These are phyloP conservation scores for Halictus quadricinctus DNA, from an alignment of 2,888 invertebrate genomes.

Conservation along the genomic window DNA sequence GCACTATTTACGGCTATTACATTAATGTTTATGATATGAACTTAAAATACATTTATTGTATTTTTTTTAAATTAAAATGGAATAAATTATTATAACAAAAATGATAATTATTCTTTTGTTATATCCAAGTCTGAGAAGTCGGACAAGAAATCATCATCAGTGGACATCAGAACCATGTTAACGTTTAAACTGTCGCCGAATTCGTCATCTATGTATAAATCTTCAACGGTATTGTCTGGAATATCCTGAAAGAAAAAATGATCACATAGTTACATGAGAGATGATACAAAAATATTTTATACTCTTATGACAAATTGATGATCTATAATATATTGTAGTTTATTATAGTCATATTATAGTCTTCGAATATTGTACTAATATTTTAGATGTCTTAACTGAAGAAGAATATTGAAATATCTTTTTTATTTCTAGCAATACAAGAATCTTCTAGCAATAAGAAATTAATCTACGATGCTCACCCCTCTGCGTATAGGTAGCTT, in stretches of 20 bases:
- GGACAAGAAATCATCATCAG: conserved; percentile 69
- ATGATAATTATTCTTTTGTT: conserved; percentile 21
- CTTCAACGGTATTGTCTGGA: conserved; percentile 71
- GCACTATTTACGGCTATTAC: conserved; percentile 14
- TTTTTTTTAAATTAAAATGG: conserved; percentile 41
- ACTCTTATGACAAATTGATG: background rate
- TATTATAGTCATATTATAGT: background rate
- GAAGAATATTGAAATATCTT: background rate
- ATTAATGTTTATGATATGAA: conserved; percentile 49
- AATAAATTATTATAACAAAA: conserved; percentile 58
- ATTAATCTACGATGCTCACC: conserved; percentile 61
- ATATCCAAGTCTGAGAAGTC: conserved; percentile 56
- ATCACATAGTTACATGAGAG: background rate
- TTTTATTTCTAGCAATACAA: too few relatives aligned
- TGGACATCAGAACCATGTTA: conserved; percentile 72
- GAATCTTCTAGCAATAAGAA: background rate
- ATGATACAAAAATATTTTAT: background rate
- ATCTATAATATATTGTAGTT: background rate
- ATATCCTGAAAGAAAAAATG: conserved; percentile 62
- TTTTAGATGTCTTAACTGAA: background rate
- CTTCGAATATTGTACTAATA: background rate
- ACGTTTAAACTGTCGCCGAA: conserved; percentile 74
- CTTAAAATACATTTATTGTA: conserved; percentile 46
- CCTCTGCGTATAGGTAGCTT: conserved; percentile 71
- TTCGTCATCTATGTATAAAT: conserved; percentile 78